Conservation (phyloP, 1,140 invertebrate species). For the Dendrolimus kikuchii region DNA sequence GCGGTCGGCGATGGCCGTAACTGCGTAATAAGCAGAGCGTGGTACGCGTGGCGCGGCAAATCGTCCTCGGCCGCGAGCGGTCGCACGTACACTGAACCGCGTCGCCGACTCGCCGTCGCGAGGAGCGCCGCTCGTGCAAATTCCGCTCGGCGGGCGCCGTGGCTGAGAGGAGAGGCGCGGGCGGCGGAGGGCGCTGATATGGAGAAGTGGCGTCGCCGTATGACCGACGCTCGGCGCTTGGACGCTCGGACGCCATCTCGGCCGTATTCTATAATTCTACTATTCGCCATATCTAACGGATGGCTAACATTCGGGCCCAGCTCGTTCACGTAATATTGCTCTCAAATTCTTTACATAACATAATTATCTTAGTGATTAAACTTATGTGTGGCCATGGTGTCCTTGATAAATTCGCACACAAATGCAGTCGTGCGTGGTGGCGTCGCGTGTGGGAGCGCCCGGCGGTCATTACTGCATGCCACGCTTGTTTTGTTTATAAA, state of each 20-base stretch:
- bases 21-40: conserved; percentile 62
- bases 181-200: conserved; percentile 45
- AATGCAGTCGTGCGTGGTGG: too few species aligned
- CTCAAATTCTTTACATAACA: too few species aligned
- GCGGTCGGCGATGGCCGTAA: conserved; percentile 54
- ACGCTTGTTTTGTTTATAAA: conserved; percentile 2
- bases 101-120: conserved; percentile 36
- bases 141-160: conserved; percentile 50
- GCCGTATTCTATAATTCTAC: conserved; percentile 16
- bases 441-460: too few species aligned
- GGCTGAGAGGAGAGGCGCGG: conserved; percentile 31
- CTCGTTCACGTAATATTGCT: too few species aligned
- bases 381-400: too few species aligned
- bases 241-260: conserved; percentile 37
- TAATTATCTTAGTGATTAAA: too few species aligned
- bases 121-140: conserved; percentile 55
- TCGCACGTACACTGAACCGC: conserved; percentile 64
- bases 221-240: conserved; percentile 23
- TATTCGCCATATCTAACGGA: conserved; percentile 14
- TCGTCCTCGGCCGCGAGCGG: conserved; percentile 52
- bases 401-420: too few species aligned
- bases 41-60: conserved; percentile 32
- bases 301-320: conserved; percentile 1
- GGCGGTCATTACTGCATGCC: conserved; percentile 1
- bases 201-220: conserved; percentile 48